These are phyloP conservation scores for Clarias macrocephalus DNA, from an alignment of 2,113 vertebrate species.

Conservation along the genomic window DNA sequence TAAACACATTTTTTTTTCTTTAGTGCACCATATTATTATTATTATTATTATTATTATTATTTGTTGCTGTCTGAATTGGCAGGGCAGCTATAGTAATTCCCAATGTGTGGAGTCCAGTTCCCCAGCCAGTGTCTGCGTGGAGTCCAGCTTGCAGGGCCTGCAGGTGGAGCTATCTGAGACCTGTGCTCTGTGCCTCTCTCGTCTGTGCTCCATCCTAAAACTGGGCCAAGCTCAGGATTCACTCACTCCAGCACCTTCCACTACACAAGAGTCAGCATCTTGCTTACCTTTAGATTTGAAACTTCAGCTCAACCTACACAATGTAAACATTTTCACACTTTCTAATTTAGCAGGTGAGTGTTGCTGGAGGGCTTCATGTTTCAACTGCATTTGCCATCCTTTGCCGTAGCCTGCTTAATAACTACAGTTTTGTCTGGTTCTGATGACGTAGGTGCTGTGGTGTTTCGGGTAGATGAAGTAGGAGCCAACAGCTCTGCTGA, in stretches of 20 bases:
- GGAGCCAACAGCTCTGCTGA: slow-evolving; percentile 78
- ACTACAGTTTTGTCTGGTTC: background rate
- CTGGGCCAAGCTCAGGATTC: background rate
- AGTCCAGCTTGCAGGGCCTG: slow-evolving; percentile 85
- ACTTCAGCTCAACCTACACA: slow-evolving; percentile 86
- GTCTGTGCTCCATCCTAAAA: slow-evolving; percentile 78
- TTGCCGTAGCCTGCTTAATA: background rate
- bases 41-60: background rate
- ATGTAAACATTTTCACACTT: slow-evolving; percentile 88
- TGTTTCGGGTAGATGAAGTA: slow-evolving; percentile 83
- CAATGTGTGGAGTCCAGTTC: slow-evolving; percentile 70
- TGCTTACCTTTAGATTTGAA: slow-evolving; percentile 78
- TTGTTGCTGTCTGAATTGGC: slow-evolving; percentile 36
- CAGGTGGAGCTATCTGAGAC: slow-evolving; percentile 91
- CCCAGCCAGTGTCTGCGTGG: slow-evolving; percentile 77
- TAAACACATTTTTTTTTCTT: background rate
- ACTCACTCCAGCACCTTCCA: slow-evolving; percentile 43
- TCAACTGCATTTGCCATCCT: background rate
- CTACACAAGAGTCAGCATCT: slow-evolving; percentile 31
- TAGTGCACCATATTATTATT: background rate
- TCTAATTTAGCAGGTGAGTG: slow-evolving; percentile 84
- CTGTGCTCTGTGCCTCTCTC: slow-evolving; percentile 87
- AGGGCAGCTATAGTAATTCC: slow-evolving; percentile 89
- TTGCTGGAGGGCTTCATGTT: background rate
- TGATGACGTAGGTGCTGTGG: slow-evolving; percentile 79